Evolutionary conservation across 2,113 vertebrate genomes (phyloP).

Genomic region (Narcine bancroftii): DNA sequence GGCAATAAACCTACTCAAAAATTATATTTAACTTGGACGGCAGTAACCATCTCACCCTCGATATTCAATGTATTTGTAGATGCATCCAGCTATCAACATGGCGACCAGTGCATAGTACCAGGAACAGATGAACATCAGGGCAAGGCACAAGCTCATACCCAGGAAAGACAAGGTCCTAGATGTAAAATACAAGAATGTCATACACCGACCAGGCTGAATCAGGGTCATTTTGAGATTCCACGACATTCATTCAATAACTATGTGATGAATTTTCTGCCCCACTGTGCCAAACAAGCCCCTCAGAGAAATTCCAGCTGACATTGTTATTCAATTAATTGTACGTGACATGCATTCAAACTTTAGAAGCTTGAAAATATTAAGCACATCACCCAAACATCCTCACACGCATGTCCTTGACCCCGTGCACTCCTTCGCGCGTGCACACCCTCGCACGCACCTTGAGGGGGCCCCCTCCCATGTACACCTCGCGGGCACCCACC

Average conservation of each 20-base stretch:
- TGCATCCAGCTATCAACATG: conserved; percentile 83
- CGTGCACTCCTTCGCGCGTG: too few species aligned
- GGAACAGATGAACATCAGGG: conserved; percentile 93
- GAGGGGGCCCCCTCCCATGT: too few species aligned
- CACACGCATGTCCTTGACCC: too few species aligned
- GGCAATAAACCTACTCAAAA: background rate
- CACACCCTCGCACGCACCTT: too few species aligned
- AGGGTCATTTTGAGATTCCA: background rate
- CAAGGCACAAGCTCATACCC: conserved; percentile 92
- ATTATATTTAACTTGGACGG: conserved; percentile 37
- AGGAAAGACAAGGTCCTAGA: conserved; percentile 86
- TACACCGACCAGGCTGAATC: too few species aligned
- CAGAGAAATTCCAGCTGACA: background rate
- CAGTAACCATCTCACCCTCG: conserved; percentile 70
- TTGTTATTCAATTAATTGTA: background rate
- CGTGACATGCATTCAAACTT: background rate
- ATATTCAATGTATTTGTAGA: conserved; percentile 98
- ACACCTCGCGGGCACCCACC: too few species aligned
- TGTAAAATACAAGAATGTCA: conserved; percentile 40
- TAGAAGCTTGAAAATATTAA: too few species aligned
- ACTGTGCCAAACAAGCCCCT: background rate
- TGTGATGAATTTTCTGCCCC: background rate
- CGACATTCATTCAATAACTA: background rate
- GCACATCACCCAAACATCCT: too few species aligned
- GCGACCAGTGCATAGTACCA: conserved; percentile 91